Base-by-base conservation (phyloP, 1,140 invertebrate genomes). In the Leptestheria dahalacensis region DNA sequence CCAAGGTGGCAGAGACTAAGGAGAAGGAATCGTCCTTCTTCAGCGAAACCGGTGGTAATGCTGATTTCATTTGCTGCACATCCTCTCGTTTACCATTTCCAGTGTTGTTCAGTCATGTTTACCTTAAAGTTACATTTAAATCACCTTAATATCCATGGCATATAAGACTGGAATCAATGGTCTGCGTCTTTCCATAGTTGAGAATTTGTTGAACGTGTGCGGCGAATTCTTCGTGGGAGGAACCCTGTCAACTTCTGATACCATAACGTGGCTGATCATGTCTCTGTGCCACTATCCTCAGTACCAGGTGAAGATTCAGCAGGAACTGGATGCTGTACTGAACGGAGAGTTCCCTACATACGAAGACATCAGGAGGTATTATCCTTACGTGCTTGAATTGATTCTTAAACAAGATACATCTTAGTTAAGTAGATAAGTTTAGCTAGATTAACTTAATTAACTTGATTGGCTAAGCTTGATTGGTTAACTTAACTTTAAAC, bases 201-300 rank as follows among this genome's bases (percentile, higher is more conserved):
- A 0, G 4, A 28, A 41, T 28, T 50, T 86, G 9, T 66, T 82
- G 57, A 74, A 82, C 0, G 66, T 85, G 1, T 81, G 82, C 63
- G 64, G 83, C 57, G 84, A 86, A 66, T 72, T 86, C 47, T 79
- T 86, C 26, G 82, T 88, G 73, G 86, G 85, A 28, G 86, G 86
- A 1, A 83, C 85, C 0, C 86, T 90, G 70, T 89, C 86, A 0
- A 88, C 87, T 0, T 81, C 78, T 21, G 88, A 88, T 66, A 81
- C 80, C 21, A 72, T 89, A 64, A 79, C 81, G 21, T 88, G 88
- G 67, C 79, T 82, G 47, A 84, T 93, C 55, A 77, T 89, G 55
- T 82, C 86, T 64, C 71, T 93, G 62, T 77, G 89, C 0, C 69
- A 82, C 46, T 77, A 86, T 67, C 87, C 83, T n/a, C 76, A 86